Percentiles rank a stretch among this genome's conserved stretches.
phyloP scores from a whole-genome alignment of 2,797 vertebrate genomes.

The Iguana delicatissima region DNA sequence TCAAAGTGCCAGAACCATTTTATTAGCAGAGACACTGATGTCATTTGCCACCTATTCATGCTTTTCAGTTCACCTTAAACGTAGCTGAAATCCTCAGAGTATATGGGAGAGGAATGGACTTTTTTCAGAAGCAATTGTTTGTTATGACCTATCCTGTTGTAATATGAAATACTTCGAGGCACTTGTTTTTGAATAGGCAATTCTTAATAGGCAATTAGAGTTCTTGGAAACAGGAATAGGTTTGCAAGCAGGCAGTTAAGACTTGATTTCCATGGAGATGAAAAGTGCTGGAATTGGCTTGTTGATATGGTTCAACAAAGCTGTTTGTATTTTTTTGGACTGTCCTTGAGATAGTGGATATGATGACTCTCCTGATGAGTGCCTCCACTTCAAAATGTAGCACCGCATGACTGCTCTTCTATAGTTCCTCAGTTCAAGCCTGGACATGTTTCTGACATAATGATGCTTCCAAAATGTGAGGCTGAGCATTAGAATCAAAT shows the following conservation, averaged over 20 bases:
- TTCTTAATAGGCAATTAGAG: too few relatives aligned
- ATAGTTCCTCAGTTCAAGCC: background rate
- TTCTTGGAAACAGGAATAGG: too few relatives aligned
- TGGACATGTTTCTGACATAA: background rate
- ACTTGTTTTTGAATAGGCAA: background rate
- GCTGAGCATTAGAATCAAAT: background rate
- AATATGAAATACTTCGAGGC: background rate
- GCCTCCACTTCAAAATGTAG: background rate
- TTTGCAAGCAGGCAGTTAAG: background rate
- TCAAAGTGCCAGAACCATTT: background rate
- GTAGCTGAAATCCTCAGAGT: background rate
- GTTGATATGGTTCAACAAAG: background rate
- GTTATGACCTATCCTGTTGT: background rate
- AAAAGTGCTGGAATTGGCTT: background rate
- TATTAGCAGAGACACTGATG: background rate
- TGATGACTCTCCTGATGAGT: background rate
- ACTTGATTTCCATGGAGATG: background rate
- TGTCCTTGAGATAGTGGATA: background rate
- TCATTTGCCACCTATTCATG: background rate
- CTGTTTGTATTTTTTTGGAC: background rate
- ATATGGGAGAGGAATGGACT: background rate
- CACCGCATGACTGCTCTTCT: background rate
- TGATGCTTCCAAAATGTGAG: background rate
- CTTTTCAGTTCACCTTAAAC: background rate
- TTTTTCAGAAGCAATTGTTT: background rate